Percentiles rank a stretch among this genome's conserved stretches.
Conservation (phyloP, 1,140 invertebrate species). For the Bursaphelenchus mucronatus region DNA sequence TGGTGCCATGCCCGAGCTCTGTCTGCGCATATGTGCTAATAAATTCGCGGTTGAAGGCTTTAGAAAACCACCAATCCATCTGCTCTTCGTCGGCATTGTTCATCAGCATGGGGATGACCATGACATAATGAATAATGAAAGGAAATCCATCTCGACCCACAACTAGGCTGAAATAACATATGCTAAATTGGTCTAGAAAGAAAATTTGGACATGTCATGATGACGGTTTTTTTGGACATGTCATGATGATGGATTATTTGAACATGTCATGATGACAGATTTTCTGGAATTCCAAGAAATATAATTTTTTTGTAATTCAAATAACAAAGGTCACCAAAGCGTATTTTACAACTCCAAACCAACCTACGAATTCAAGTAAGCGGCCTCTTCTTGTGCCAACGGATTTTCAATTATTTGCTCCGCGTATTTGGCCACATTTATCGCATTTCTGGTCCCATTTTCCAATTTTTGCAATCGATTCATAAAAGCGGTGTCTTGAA, state of each 20-base stretch:
- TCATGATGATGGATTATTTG: too few species aligned
- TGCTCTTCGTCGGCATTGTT: constrained; percentile 71
- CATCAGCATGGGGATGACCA: constrained; percentile 19
- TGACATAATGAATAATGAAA: constrained; percentile 21
- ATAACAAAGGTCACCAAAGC: too few species aligned
- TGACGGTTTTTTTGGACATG: too few species aligned
- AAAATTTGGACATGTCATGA: too few species aligned
- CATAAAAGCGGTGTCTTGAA: constrained; percentile 7
- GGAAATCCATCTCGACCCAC: constrained; percentile 19
- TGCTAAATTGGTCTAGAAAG: too few species aligned
- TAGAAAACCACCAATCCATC: constrained; percentile 76
- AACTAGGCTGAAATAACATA: constrained; percentile 7
- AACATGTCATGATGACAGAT: too few species aligned
- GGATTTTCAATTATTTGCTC: neutral
- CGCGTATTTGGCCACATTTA: constrained; percentile 9
- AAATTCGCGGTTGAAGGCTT: constrained; percentile 75
- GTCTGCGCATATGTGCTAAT: constrained; percentile 91
- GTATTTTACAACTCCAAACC: neutral
- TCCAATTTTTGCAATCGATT: constrained; percentile 2
- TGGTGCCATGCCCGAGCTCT: constrained; percentile 70
- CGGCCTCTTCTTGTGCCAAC: constrained; percentile 2
- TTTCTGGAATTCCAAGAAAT: too few species aligned
- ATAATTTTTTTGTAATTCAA: too few species aligned
- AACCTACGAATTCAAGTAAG: constrained; percentile 10
- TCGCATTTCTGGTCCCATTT: constrained; percentile 7